phyloP scores from a whole-genome alignment of 2,113 vertebrate species.

The Neogale vison region DNA sequence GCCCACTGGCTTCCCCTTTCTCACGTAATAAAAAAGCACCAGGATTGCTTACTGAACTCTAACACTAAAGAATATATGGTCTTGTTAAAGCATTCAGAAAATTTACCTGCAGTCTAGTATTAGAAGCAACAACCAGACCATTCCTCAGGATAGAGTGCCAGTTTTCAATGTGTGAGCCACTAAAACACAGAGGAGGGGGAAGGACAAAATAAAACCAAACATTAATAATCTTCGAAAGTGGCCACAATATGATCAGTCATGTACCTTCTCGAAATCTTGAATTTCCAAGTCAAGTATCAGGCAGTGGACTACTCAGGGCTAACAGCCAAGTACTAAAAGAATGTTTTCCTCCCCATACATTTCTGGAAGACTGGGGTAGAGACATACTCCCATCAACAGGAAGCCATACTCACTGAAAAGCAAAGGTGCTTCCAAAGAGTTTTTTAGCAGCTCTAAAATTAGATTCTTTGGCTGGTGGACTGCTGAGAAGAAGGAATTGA shows the following conservation, averaged over 20 bases:
- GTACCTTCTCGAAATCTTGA: not conserved
- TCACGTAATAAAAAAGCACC: not conserved
- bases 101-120: slow-evolving; percentile 92
- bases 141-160: slow-evolving; percentile 96
- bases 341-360: not conserved
- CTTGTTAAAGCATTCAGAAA: not conserved
- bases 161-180: slow-evolving; percentile 95
- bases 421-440: slow-evolving; percentile 94
- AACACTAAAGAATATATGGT: not conserved
- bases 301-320: not conserved
- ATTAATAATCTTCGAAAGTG: not conserved
- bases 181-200: slow-evolving; percentile 60
- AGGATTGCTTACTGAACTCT: not conserved
- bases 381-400: not conserved
- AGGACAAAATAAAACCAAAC: not conserved
- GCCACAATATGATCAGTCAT: not conserved
- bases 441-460: slow-evolving; percentile 95
- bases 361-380: not conserved
- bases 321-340: not conserved
- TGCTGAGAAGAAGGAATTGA: slow-evolving; percentile 95
- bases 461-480: slow-evolving; percentile 96
- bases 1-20: not conserved
- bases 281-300: not conserved
- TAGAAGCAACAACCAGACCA: slow-evolving; percentile 94
- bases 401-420: slow-evolving; percentile 91